These are phyloP conservation scores for Blomia tropicalis DNA, from an alignment of 2,888 invertebrate species.

Conservation along the genomic window DNA sequence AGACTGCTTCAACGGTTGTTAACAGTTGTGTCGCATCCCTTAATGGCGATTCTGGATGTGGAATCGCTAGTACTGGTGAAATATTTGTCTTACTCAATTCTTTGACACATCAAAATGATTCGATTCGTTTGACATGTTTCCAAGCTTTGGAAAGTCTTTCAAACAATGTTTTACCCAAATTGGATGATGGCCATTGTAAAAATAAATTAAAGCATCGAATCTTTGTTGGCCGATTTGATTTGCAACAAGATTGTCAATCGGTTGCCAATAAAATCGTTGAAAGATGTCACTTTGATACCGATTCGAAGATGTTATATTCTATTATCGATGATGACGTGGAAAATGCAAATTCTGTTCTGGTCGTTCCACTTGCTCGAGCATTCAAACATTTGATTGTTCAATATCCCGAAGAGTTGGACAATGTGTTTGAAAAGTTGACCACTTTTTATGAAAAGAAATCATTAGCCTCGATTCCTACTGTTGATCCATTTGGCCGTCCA, in stretches of 20 bases:
- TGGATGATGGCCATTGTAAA: conserved; percentile 45
- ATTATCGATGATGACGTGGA: conserved; percentile 22
- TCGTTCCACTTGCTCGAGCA: conserved; percentile 21
- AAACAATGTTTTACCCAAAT: conserved; percentile 45
- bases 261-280: conserved; percentile 40
- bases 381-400: conserved; percentile 32
- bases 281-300: conserved; percentile 13
- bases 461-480: conserved; percentile 59
- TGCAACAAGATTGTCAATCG: conserved; percentile 46
- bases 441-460: conserved; percentile 54
- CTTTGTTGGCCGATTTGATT: conserved; percentile 68
- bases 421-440: conserved; percentile 49
- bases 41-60: conserved; percentile 50
- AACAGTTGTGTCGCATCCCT: conserved; percentile 60
- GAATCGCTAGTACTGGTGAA: conserved; percentile 50
- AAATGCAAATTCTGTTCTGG: conserved; percentile 4
- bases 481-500: conserved; percentile 81
- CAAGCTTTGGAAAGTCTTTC: conserved; percentile 49
- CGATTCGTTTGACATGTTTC: conserved; percentile 46
- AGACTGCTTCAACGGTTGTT: conserved; percentile 59
- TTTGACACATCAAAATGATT: conserved; percentile 52
- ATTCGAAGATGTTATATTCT: not conserved
- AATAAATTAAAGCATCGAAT: conserved; percentile 52
- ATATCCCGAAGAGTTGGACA: conserved; percentile 42
- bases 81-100: conserved; percentile 57